Evolutionary conservation across 2,113 vertebrate genomes (phyloP).

Genomic region (Fulica atra): DNA sequence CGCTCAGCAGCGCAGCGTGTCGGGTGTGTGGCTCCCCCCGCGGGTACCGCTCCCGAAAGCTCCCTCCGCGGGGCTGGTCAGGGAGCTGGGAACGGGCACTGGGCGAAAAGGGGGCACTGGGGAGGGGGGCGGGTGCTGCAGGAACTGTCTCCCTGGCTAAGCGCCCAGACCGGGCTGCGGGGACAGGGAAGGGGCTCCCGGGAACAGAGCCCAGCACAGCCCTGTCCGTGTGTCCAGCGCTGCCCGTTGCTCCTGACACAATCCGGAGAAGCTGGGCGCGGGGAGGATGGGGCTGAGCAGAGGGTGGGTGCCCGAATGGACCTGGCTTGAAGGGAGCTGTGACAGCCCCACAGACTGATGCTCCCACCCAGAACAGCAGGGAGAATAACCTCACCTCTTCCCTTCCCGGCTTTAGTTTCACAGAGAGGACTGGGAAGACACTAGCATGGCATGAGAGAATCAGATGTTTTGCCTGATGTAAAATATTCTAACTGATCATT

Average conservation of each 20-base stretch:
- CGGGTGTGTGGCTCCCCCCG: too few relatives aligned
- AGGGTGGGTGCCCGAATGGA: neutral
- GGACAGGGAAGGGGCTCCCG: neutral
- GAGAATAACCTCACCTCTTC: neutral
- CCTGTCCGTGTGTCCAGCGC: neutral
- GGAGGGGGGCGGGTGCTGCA: neutral
- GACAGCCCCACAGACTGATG: neutral
- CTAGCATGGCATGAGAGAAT: neutral
- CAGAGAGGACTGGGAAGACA: neutral
- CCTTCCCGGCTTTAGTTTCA: neutral
- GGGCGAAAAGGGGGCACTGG: neutral
- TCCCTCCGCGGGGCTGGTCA: too few relatives aligned
- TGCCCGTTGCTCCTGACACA: neutral
- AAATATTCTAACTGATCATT: slow-evolving; percentile 25
- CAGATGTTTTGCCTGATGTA: slow-evolving; percentile 27
- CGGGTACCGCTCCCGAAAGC: too few relatives aligned
- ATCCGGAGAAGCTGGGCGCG: rapidly evolving
- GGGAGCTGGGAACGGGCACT: too few relatives aligned
- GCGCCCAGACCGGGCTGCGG: neutral
- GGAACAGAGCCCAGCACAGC: neutral
- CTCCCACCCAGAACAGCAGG: neutral
- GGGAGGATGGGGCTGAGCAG: neutral
- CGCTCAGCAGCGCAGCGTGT: too few relatives aligned
- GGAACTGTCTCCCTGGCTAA: neutral
- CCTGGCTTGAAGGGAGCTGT: neutral